Conservation (phyloP, 2,113 vertebrate species). For the Channa maculata region DNA sequence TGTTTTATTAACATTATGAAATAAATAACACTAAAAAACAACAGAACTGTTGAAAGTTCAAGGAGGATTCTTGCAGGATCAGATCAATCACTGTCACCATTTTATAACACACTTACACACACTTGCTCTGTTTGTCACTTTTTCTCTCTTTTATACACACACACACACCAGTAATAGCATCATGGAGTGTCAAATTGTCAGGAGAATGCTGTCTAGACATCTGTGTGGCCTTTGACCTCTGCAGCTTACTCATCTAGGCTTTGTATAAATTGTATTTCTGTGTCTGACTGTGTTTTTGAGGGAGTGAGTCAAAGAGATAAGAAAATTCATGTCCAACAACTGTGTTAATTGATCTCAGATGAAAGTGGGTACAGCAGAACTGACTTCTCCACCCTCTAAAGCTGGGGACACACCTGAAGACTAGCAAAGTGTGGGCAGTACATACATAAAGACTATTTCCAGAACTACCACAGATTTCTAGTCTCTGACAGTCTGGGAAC, state of each 20-base stretch:
- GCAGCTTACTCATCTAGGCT: slow-evolving; percentile 31
- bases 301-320: background rate
- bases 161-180: slow-evolving; percentile 12
- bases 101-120: slow-evolving; percentile 9
- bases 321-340: too few species aligned
- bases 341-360: too few species aligned
- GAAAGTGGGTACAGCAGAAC: too few species aligned
- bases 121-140: background rate
- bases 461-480: too few species aligned
- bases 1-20: slow-evolving; percentile 3
- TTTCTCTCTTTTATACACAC: background rate
- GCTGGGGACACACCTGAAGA: too few species aligned
- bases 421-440: too few species aligned
- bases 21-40: too few species aligned
- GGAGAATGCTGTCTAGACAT: slow-evolving; percentile 56
- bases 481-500: too few species aligned
- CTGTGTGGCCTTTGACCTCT: slow-evolving; percentile 47
- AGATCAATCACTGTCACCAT: slow-evolving; percentile 15
- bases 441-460: too few species aligned
- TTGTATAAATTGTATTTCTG: background rate
- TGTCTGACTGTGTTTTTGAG: slow-evolving; percentile 9
- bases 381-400: too few species aligned
- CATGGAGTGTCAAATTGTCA: slow-evolving; percentile 47
- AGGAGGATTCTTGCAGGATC: background rate
- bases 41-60: background rate